These are phyloP conservation scores for Dromas ardeola DNA, from an alignment of 2,113 vertebrate genomes.

Conservation along the genomic window DNA sequence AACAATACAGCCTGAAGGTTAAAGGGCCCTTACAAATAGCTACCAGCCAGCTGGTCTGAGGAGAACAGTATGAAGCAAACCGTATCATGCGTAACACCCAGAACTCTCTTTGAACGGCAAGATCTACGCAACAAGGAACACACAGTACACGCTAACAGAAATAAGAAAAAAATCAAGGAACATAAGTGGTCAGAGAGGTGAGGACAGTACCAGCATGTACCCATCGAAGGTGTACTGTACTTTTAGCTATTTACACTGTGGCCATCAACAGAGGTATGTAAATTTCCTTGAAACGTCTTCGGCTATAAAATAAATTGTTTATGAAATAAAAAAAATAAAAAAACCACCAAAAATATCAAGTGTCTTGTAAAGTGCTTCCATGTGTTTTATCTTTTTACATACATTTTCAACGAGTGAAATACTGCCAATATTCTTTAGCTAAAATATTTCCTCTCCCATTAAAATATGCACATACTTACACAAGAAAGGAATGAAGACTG, in stretches of 20 bases:
- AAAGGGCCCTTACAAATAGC: not conserved
- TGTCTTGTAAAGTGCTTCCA: not conserved
- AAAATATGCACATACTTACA: not conserved
- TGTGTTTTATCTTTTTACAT: not conserved
- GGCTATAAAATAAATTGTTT: not conserved
- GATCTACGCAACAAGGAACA: not conserved
- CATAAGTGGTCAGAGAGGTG: not conserved
- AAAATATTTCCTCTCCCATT: not conserved
- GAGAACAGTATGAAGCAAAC: not conserved
- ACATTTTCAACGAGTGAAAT: not conserved
- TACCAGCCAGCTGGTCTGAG: not conserved
- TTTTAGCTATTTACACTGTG: not conserved
- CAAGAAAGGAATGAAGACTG: not conserved
- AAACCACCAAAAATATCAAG: not conserved
- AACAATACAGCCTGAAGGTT: constrained; percentile 16
- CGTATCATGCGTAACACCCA: not conserved
- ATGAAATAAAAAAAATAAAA: not conserved
- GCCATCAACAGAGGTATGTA: not conserved
- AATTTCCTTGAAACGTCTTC: not conserved
- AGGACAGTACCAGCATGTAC: not conserved
- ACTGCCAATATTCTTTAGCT: not conserved
- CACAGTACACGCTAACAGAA: not conserved
- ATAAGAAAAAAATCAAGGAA: not conserved
- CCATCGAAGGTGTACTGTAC: not conserved
- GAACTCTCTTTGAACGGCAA: not conserved